These are phyloP conservation scores for Cephus spinipes DNA, from an alignment of 2,888 invertebrate species.

Conservation along the genomic window DNA sequence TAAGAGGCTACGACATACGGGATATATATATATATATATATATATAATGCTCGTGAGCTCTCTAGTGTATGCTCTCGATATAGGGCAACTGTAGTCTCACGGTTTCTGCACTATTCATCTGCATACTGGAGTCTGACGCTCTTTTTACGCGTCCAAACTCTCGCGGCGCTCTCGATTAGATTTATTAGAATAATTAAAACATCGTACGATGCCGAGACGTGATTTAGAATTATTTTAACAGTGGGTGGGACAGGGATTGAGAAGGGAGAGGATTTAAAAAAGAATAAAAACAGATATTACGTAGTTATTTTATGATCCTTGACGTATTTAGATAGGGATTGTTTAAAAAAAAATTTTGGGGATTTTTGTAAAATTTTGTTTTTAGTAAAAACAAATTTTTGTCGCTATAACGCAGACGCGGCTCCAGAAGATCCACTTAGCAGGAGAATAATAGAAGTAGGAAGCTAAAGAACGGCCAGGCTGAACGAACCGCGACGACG, in stretches of 20 bases:
- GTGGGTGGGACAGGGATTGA: accelerated
- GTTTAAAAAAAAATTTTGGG: no score
- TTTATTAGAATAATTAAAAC: conserved; percentile 53
- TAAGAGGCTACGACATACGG: conserved; percentile 49
- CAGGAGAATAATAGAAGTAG: conserved; percentile 20
- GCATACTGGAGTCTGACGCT: conserved; percentile 44
- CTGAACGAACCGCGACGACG: conserved; percentile 8
- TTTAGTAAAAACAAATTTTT: no score
- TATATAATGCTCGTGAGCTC: conserved; percentile 29
- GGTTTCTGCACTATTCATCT: conserved; percentile 66
- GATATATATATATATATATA: conserved; percentile 17
- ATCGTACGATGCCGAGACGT: not conserved
- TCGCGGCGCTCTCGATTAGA: conserved; percentile 43
- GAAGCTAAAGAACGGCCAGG: conserved; percentile 5
- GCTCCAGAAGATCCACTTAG: not conserved
- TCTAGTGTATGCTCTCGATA: conserved; percentile 45
- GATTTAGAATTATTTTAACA: no score
- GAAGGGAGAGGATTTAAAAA: no score
- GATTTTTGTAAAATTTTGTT: not conserved
- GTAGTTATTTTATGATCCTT: no score
- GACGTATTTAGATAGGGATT: no score
- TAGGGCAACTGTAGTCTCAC: conserved; percentile 65
- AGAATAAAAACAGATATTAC: no score
- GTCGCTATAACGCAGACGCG: not conserved
- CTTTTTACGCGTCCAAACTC: conserved; percentile 19